Conservation (phyloP, 2,888 invertebrate species). For the Sycophila texana region DNA sequence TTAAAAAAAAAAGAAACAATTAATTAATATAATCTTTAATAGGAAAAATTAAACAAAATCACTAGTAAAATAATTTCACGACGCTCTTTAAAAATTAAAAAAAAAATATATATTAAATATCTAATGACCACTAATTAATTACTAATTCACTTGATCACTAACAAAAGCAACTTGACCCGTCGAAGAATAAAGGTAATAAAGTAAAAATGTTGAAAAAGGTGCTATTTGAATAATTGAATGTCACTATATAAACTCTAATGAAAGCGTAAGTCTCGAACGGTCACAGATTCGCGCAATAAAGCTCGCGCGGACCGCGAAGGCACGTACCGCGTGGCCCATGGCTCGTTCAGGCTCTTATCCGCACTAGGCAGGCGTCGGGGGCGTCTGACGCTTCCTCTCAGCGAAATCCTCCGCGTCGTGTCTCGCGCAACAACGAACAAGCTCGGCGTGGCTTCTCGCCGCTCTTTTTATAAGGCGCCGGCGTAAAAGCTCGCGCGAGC, state of each 20-base stretch:
- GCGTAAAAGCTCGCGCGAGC: slow-evolving; percentile 54
- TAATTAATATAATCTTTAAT: too few species aligned
- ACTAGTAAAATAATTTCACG: too few species aligned
- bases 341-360: slow-evolving; percentile 34
- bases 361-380: neutral
- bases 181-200: too few species aligned
- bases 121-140: too few species aligned
- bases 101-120: too few species aligned
- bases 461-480: slow-evolving; percentile 56
- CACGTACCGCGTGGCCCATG: slow-evolving; percentile 69
- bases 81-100: too few species aligned
- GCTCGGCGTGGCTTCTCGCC: neutral
- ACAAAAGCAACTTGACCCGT: too few species aligned
- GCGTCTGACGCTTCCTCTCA: too few species aligned
- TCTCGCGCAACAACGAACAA: slow-evolving; percentile 2
- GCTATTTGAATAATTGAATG: neutral
- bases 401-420: too few species aligned
- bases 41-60: too few species aligned
- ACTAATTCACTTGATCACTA: too few species aligned
- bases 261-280: neutral
- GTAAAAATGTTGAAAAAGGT: neutral
- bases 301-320: neutral
- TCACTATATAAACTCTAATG: too few species aligned
- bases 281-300: neutral
- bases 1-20: slow-evolving; percentile 1